These are phyloP conservation scores for Deilephila elpenor DNA, from an alignment of 2,888 invertebrate species.

Conservation along the genomic window DNA sequence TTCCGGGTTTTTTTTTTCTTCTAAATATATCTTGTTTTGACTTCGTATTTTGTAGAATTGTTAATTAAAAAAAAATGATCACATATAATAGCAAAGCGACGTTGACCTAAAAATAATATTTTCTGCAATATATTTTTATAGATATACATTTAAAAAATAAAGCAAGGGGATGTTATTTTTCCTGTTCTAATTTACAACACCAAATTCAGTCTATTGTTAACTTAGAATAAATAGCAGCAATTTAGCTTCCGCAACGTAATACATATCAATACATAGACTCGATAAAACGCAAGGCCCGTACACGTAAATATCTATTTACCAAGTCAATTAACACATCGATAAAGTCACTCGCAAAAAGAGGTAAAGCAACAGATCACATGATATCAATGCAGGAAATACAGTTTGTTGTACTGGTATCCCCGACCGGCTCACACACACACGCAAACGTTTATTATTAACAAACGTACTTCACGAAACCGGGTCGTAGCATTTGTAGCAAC, in stretches of 20 bases:
- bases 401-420: conserved; percentile 50
- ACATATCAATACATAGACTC: too few relatives aligned
- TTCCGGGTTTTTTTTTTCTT: not conserved
- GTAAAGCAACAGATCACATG: conserved; percentile 12
- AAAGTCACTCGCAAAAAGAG: conserved; percentile 5
- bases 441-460: conserved; percentile 64
- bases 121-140: too few relatives aligned
- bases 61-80: too few relatives aligned
- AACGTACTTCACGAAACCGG: conserved; percentile 69
- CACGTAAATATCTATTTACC: not conserved
- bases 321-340: not conserved
- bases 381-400: conserved; percentile 12
- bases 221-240: too few relatives aligned
- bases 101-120: too few relatives aligned
- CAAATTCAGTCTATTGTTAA: too few relatives aligned
- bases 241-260: too few relatives aligned
- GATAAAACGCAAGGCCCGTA: not conserved
- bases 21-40: not conserved
- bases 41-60: not conserved
- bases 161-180: too few relatives aligned
- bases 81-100: too few relatives aligned
- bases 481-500: conserved; percentile 49
- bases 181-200: too few relatives aligned
- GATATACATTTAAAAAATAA: too few relatives aligned
- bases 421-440: conserved; percentile 67